A percentile compares a stretch with the other conserved stretches of the same genome.
These are phyloP conservation scores for Merluccius polli DNA, from an alignment of 2,797 vertebrate genomes.

Conservation along the genomic window DNA sequence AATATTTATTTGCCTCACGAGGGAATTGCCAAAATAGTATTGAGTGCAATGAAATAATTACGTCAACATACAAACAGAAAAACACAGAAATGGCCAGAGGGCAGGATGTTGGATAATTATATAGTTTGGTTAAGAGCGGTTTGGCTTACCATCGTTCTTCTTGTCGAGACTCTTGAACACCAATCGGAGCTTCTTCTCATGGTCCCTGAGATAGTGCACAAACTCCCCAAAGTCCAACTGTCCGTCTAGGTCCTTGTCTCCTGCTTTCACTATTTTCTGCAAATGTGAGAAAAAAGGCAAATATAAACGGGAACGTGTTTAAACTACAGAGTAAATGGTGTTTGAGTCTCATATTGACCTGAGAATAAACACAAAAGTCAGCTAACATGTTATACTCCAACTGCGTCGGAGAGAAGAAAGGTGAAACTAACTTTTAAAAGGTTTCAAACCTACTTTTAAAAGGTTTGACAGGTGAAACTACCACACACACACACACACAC, in stretches of 20 bases:
- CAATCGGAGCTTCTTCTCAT: conserved; percentile 92
- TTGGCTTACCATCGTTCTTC: conserved; percentile 86
- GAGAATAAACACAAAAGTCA: neutral
- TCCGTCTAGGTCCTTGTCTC: conserved; percentile 92
- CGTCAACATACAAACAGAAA: no score
- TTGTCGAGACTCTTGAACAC: conserved; percentile 96
- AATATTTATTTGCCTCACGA: neutral
- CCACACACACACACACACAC: no score
- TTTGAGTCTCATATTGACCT: neutral
- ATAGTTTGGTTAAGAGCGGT: neutral
- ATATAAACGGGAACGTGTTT: neutral
- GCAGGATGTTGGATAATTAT: neutral
- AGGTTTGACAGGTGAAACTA: no score
- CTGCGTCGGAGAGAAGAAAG: neutral
- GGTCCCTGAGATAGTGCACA: conserved; percentile 93
- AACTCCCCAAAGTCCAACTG: conserved; percentile 96
- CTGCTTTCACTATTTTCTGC: conserved; percentile 94
- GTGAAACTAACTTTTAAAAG: neutral
- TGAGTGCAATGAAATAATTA: neutral
- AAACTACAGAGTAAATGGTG: neutral
- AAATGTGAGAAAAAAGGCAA: neutral
- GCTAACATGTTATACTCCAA: neutral
- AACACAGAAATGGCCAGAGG: no score
- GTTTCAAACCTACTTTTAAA: no score
- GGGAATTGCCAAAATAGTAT: neutral